phyloP scores from a whole-genome alignment of 2,113 vertebrate genomes.

The Neolamprologus toae region DNA sequence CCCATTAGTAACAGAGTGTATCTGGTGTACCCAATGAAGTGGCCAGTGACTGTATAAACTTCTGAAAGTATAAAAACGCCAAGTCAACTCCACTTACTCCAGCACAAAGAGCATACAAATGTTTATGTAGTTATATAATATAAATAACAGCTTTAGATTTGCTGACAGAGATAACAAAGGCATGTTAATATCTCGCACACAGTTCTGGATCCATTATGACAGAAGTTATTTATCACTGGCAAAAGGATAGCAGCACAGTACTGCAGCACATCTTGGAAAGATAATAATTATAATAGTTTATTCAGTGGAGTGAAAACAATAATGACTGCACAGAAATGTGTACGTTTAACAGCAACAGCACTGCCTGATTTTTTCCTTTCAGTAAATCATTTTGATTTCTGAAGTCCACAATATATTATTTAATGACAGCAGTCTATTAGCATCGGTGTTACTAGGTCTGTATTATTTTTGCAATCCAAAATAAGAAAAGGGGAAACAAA shows the following conservation, averaged over 20 bases:
- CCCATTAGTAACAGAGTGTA: background rate
- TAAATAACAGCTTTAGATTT: background rate
- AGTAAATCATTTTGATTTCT: background rate
- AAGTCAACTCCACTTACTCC: background rate
- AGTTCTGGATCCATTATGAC: background rate
- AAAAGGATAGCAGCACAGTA: background rate
- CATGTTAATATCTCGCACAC: background rate
- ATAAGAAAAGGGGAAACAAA: background rate
- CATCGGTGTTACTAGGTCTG: background rate
- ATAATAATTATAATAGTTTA: background rate
- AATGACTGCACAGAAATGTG: background rate
- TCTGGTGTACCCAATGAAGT: background rate
- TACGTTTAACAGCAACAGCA: background rate
- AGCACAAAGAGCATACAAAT: conserved; percentile 1
- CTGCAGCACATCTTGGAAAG: background rate
- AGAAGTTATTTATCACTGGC: background rate
- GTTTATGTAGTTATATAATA: background rate
- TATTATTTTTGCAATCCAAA: background rate
- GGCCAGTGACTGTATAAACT: background rate
- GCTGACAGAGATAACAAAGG: conserved; percentile 17
- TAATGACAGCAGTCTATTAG: background rate
- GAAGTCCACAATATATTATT: background rate
- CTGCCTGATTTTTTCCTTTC: background rate
- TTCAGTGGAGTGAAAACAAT: background rate
- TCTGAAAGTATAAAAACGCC: background rate